Base-by-base conservation (phyloP, 2,797 vertebrate genomes). In the Spea hammondii region DNA sequence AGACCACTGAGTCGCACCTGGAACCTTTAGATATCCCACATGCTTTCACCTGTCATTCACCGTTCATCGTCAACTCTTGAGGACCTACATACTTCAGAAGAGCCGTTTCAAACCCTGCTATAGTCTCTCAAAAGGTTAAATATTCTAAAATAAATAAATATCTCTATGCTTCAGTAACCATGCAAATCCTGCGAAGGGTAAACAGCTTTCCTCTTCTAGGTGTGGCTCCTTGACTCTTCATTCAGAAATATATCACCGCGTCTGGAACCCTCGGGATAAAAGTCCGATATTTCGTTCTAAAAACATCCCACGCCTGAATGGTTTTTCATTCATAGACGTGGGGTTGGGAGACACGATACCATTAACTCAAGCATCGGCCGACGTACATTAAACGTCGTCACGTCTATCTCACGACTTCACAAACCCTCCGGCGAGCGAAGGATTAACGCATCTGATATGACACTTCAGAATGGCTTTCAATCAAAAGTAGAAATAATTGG, bases 401-500 rank as follows among this genome's bases (percentile, higher is more conserved):
- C 32, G 32, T 32, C 32, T 32, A 32, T 32, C 32, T 32, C 32
- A 32, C 32, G 32, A 32, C 14, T 77, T 62, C 53, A 9, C 47
- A 44, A 45, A 44, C 67, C 76, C 69, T 72, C 50, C 1, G 55
- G 76, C 69, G 4, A 45, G 69, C 17, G 32, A 55, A 44, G 50
- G 76, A 78, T 78, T 72, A 72, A 14, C 7, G 4, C 49, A 13
- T 66, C 69, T 48, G 10, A 65, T 72, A 57, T 72, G 76, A 71
- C 76, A 10, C 13, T 8, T 64, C 13, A 17, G n/a, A 54, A 70
- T 49, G 46, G 68, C 51, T 14, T 55, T 78, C 76, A 78, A 66
- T 78, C 76, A 78, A 44, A 49, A 7, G 59, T 47, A 14, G 64
- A 8, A 65, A 71, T 78, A 78, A 78, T 71, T 53, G 75, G 48